Base-by-base conservation (phyloP, 1,140 invertebrate genomes). In the Lineus longissimus region DNA sequence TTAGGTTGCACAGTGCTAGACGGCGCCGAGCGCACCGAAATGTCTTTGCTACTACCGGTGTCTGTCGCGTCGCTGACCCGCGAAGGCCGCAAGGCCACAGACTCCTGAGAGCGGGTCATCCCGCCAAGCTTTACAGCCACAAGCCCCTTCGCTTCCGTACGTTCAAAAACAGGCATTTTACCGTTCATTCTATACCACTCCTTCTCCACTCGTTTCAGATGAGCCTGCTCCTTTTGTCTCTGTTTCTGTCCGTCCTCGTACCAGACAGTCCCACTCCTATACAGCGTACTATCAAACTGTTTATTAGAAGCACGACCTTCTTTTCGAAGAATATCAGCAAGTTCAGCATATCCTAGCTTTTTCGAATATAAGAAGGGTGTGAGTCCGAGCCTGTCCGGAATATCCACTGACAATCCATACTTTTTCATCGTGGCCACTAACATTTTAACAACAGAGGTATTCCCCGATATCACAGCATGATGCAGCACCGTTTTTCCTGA, bases 351-450 rank as follows among this genome's bases (percentile, higher is more conserved):
- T 1, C 75, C 76, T 2, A 78, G 66, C 22, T 74, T 61, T 29
- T 70, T 72, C 6, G 76, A 75, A 45, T 75, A 73, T 1, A 76
- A 47, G 47, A 75, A 77, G 0, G 76, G 75, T 0, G 75, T 77
- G 4, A 77, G 60, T 15, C 76, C 76, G 13, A 73, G 59, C 27
- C 68, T 68, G 56, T 78, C 75, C 0, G 68, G 54, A 36, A 74
- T 66, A 54, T 78, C 76, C 19, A 78, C 73, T 11, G 69, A 64
- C 19, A 74, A 56, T 0, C 71, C 65, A 55, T 70, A 76, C 36
- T 70, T 69, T 23, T 59, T 65, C 56, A 73, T 71, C 25, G 69
- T 69, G 29, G 65, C 51, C 1, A 73, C 66, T 13, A 78, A 54
- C 11, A 65, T 36, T 7, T 59, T 51, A 0, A 75, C 75, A 17